These are phyloP conservation scores for Orius laevigatus DNA, from an alignment of 1,140 invertebrate genomes.

Conservation along the genomic window DNA sequence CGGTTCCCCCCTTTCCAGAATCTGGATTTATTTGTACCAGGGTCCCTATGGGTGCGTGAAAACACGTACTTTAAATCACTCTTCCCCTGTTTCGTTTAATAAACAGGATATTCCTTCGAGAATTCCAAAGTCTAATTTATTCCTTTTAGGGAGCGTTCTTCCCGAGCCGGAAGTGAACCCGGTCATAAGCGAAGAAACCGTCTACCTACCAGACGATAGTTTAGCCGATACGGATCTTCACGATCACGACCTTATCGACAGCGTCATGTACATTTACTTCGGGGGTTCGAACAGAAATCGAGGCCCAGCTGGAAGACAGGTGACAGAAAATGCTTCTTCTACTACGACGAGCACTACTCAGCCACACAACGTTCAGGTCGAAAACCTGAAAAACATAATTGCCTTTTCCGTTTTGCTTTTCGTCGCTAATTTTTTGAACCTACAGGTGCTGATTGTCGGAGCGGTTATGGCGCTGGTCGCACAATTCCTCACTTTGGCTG, in stretches of 20 bases:
- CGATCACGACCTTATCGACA: constrained; percentile 36
- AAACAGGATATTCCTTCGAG: too few species aligned
- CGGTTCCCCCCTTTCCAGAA: too few species aligned
- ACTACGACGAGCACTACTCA: constrained; percentile 1
- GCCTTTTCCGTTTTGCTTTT: constrained; percentile 24
- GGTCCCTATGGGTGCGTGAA: too few species aligned
- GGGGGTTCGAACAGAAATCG: constrained; percentile 27
- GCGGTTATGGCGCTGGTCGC: constrained; percentile 22
- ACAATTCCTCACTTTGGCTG: constrained; percentile 21
- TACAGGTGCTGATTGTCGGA: constrained; percentile 23
- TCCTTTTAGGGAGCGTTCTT: too few species aligned
- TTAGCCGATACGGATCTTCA: constrained; percentile 26
- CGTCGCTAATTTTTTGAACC: constrained; percentile 21
- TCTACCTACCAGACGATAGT: constrained; percentile 19
- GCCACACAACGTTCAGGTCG: background rate
- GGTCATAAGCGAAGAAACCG: constrained; percentile 2
- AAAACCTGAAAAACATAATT: constrained; percentile 21
- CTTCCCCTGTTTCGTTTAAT: too few species aligned
- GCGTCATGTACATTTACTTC: constrained; percentile 40
- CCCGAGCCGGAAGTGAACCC: too few species aligned
- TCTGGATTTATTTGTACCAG: too few species aligned
- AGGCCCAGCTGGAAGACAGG: constrained; percentile 25
- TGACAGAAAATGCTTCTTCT: constrained; percentile 18
- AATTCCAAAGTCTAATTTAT: too few species aligned
- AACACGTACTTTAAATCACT: too few species aligned